Evolutionary conservation across 2,797 vertebrate species (phyloP), one percentile per base, ranked within the genome.

Genomic region (Carduelis carduelis): DNA sequence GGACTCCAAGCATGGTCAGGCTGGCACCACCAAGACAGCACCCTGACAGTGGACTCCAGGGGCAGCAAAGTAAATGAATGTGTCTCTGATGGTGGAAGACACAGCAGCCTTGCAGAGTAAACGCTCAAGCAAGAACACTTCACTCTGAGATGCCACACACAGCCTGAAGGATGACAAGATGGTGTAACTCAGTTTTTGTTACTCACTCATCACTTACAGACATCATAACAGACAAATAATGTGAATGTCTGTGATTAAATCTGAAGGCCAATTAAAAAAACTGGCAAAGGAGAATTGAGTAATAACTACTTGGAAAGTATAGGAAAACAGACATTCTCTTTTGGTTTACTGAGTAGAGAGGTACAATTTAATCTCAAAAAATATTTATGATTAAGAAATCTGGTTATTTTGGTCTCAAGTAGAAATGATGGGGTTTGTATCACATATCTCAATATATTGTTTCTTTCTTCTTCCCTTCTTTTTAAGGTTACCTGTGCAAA

Each of bases 401-500:
- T 57, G 43, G 9, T 57, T 4, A 37, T 75, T 93, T 71, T 82
- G 19, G 14, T 83, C 53, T 86, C n/a, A 37, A 4, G 3, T 88
- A 59, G 23, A 66, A 90, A 76, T 7, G 30, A 44, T 35, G 7
- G 17, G 10, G 3, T 90, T 93, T 66, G 5, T 79, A 41, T 70
- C 35, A 71, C 37, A 9, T 30, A 64, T 92, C 69, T 98, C 95
- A 98, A 91, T 59, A 30, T 72, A 34, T 82, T 63, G 46, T 96
- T 96, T 97, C 94, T 95, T 89, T 96, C 64, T 93, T 93, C 53
- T 91, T 87, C 35, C 18, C 12, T 81, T 90, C 44, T 85, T 70
- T 95, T 97, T 43, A 97, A 99, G 99, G 98, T 99, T 95, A 97
- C 98, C 65, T 98, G 98, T 96, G 98, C 97, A 96, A 98, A 99